A percentile compares a stretch with the other conserved stretches of the same genome.
phyloP scores from a whole-genome alignment of 1,140 invertebrate species.

The Globodera rostochiensis region DNA sequence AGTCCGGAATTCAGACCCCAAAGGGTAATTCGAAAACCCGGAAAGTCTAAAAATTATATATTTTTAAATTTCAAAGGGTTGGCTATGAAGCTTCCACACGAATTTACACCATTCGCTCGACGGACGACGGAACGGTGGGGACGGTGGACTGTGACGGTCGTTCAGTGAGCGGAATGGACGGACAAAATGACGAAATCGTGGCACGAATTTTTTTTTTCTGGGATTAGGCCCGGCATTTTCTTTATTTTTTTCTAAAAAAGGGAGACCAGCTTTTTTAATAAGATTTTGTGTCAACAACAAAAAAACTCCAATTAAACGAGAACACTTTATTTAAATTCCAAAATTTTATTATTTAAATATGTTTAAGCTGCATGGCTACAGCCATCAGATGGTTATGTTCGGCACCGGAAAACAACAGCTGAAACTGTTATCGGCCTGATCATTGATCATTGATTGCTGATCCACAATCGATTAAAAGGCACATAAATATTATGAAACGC shows the following conservation, averaged over 20 bases:
- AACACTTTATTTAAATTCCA: not conserved
- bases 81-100: slow-evolving; percentile 24
- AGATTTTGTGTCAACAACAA: too few relatives aligned
- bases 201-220: not conserved
- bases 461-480: not conserved
- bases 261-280: too few relatives aligned
- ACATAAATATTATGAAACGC: not conserved
- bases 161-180: slow-evolving; percentile 12
- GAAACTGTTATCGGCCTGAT: not conserved
- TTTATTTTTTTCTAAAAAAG: too few relatives aligned
- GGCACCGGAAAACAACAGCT: slow-evolving; percentile 3
- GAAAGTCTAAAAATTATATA: not conserved
- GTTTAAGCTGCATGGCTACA: not conserved
- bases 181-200: slow-evolving; percentile 29
- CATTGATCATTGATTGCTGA: not conserved
- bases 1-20: not conserved
- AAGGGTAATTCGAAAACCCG: too few relatives aligned
- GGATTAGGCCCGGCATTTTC: too few relatives aligned
- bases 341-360: not conserved
- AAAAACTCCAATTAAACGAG: not conserved
- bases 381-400: slow-evolving; percentile 4
- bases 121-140: slow-evolving; percentile 23
- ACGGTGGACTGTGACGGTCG: slow-evolving; percentile 14
- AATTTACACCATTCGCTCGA: slow-evolving; percentile 18
- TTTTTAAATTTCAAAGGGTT: not conserved